phyloP scores from a whole-genome alignment of 2,888 invertebrate genomes.

The Orthosia gracilis region DNA sequence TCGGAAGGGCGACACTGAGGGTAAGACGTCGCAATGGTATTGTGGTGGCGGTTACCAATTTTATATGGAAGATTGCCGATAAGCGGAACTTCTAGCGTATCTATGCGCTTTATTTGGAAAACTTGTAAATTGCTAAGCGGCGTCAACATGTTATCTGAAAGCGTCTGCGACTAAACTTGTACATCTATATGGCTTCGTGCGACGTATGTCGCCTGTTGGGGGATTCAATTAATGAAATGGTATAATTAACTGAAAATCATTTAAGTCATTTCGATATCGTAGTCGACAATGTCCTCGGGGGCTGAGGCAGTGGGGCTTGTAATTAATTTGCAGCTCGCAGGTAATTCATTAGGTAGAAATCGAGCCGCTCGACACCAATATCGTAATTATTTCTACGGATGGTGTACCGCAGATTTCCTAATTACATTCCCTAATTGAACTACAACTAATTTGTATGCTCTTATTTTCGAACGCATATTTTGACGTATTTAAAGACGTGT shows the following conservation, averaged over 20 bases:
- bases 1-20: constrained; percentile 75
- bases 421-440: constrained; percentile 82
- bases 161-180: constrained; percentile 7
- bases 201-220: not conserved
- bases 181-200: constrained; percentile 4
- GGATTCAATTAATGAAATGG: constrained; percentile 62
- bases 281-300: constrained; percentile 65
- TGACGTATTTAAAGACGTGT: constrained; percentile 42
- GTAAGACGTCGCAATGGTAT: constrained; percentile 71
- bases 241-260: constrained; percentile 68
- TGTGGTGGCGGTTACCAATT: constrained; percentile 77
- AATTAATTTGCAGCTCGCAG: constrained; percentile 80
- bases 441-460: constrained; percentile 74
- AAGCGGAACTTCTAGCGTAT: constrained; percentile 72
- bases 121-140: constrained; percentile 65
- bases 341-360: constrained; percentile 80
- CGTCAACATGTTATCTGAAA: constrained; percentile 27
- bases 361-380: constrained; percentile 72
- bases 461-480: constrained; percentile 52
- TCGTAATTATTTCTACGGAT: constrained; percentile 73
- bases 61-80: constrained; percentile 77
- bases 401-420: constrained; percentile 72
- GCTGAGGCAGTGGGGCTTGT: constrained; percentile 69
- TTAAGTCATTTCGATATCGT: constrained; percentile 64
- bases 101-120: constrained; percentile 58